These are phyloP conservation scores for Kuschelorhynchus macadamiae DNA, from an alignment of 2,888 invertebrate genomes.

Conservation along the genomic window DNA sequence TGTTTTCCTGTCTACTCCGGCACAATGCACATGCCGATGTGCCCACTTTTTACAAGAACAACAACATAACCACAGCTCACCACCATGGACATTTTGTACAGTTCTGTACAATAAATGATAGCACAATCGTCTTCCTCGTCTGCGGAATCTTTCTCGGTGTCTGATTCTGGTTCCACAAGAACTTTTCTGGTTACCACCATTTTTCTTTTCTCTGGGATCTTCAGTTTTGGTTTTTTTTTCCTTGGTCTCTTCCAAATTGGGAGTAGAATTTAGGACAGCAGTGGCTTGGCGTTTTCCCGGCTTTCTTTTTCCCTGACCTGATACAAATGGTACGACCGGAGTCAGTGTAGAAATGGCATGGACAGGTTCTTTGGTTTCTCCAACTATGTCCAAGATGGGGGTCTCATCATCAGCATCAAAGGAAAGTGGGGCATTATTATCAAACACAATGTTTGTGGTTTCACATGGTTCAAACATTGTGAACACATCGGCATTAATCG, in stretches of 20 bases:
- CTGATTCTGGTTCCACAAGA: neutral
- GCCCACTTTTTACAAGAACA: conserved; percentile 44
- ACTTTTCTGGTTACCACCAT: neutral
- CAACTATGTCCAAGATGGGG: too few species aligned
- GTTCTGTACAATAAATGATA: conserved; percentile 44
- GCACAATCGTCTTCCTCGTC: conserved; percentile 36
- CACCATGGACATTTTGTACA: conserved; percentile 40
- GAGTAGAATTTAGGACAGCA: neutral
- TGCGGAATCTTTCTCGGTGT: neutral
- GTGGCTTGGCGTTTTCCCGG: neutral
- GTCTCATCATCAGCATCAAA: too few species aligned
- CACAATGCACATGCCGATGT: conserved; percentile 47
- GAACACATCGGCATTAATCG: neutral
- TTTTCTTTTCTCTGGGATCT: neutral
- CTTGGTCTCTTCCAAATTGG: neutral
- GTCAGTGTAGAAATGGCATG: too few species aligned
- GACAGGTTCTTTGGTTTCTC: too few species aligned
- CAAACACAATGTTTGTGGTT: too few species aligned
- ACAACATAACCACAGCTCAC: conserved; percentile 45
- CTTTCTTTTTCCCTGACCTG: conserved; percentile 1
- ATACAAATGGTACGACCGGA: too few species aligned
- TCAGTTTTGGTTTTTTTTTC: neutral
- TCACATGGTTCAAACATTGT: neutral
- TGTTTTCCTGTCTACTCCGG: conserved; percentile 35
- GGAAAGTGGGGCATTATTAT: too few species aligned